These are phyloP conservation scores for Epizoanthus scotinus DNA, from an alignment of 92 coral and sea anemone species.

Conservation along the genomic window DNA sequence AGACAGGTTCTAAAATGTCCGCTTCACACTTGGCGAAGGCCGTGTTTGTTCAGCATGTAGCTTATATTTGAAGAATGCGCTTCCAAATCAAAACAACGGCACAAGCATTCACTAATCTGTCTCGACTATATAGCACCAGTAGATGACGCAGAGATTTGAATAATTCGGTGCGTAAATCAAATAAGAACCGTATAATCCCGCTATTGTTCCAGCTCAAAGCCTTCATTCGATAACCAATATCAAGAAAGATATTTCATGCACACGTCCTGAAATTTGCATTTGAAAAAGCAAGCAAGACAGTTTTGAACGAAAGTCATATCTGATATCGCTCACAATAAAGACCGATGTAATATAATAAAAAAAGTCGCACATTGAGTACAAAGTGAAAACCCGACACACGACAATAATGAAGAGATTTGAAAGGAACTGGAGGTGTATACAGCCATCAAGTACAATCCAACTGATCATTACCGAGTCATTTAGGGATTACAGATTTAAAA, in stretches of 20 bases:
- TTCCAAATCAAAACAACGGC: not conserved
- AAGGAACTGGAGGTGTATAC: not conserved
- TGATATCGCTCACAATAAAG: not conserved
- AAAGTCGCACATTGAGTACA: too few species aligned
- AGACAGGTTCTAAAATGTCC: not conserved
- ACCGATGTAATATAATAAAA: not conserved
- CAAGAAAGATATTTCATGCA: not conserved
- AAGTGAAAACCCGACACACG: not conserved
- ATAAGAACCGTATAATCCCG: conserved; percentile 9
- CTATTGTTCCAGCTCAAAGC: not conserved
- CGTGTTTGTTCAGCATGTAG: not conserved
- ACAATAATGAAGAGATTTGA: not conserved
- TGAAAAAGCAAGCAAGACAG: not conserved
- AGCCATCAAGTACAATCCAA: not conserved
- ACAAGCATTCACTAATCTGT: not conserved
- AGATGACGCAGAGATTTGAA: conserved; percentile 6
- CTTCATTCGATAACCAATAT: not conserved
- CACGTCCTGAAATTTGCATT: not conserved
- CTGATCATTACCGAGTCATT: conserved; percentile 11
- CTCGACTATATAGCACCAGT: not conserved
- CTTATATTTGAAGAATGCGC: not conserved
- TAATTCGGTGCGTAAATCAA: not conserved
- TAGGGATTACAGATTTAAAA: conserved; percentile 14
- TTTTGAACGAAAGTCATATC: not conserved
- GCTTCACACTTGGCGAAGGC: conserved; percentile 19